Conservation (phyloP, 2,888 invertebrate species). For the Ryuthela nishihirai region DNA sequence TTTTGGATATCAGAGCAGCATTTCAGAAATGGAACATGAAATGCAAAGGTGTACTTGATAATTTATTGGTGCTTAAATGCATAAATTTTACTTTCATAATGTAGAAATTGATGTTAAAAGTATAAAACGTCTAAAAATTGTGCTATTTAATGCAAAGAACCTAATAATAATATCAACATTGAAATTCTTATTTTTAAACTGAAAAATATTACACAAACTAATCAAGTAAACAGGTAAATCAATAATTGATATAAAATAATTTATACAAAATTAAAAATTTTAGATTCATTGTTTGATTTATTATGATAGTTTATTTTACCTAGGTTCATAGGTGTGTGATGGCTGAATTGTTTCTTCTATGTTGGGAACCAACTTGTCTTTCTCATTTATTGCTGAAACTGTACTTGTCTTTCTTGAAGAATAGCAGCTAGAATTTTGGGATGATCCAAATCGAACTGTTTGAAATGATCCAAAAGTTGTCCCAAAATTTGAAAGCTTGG, state of each 20-base stretch:
- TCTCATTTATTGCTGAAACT: slow-evolving; percentile 10
- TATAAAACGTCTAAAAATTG: too few relatives aligned
- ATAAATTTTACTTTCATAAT: too few relatives aligned
- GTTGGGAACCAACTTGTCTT: slow-evolving; percentile 25
- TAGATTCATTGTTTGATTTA: background rate
- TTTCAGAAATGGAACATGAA: too few relatives aligned
- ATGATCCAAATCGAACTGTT: slow-evolving; percentile 22
- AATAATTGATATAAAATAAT: background rate
- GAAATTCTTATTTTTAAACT: too few relatives aligned
- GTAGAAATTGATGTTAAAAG: too few relatives aligned
- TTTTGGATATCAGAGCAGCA: too few relatives aligned
- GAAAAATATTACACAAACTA: too few relatives aligned
- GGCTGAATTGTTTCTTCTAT: slow-evolving; percentile 24
- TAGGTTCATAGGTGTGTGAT: too few relatives aligned
- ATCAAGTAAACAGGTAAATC: background rate
- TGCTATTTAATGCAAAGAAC: too few relatives aligned
- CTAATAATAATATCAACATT: too few relatives aligned
- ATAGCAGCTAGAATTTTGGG: slow-evolving; percentile 7
- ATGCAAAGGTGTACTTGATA: too few relatives aligned
- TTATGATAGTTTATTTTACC: background rate
- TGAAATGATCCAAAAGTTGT: slow-evolving; percentile 28
- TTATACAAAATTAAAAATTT: background rate
- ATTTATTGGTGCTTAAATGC: too few relatives aligned
- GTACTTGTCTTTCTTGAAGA: slow-evolving; percentile 31
- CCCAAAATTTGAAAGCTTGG: slow-evolving; percentile 55